Evolutionary conservation across 2,113 vertebrate genomes (phyloP).

Genomic region (Nothoprocta perdicaria): DNA sequence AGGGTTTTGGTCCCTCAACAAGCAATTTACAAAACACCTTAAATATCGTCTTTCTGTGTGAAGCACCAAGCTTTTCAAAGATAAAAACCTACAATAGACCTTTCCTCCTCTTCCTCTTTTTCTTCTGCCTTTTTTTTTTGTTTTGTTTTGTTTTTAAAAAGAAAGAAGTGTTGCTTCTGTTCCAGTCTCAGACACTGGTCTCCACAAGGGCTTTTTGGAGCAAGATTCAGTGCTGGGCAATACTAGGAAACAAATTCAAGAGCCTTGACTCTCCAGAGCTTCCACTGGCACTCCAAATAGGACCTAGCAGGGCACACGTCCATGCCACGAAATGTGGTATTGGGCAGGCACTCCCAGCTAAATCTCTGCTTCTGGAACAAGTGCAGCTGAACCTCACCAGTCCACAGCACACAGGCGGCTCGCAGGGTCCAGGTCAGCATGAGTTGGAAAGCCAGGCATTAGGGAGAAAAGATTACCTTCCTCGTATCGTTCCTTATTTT

Average conservation of each 20-base stretch:
- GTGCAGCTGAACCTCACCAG: fast-evolving
- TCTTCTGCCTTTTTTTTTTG: background rate
- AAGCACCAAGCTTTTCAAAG: background rate
- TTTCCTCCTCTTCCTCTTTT: background rate
- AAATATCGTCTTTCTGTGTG: background rate
- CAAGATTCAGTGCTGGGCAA: background rate
- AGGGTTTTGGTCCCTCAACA: background rate
- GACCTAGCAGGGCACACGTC: fast-evolving
- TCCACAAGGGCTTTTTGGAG: background rate
- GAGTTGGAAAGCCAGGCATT: background rate
- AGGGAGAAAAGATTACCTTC: background rate
- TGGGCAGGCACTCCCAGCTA: background rate
- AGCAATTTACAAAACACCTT: background rate
- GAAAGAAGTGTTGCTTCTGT: too few relatives aligned
- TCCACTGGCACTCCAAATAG: background rate
- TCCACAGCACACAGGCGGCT: background rate
- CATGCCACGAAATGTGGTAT: background rate
- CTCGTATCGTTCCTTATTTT: background rate
- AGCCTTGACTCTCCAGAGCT: background rate
- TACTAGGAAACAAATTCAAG: background rate
- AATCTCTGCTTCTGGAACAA: background rate
- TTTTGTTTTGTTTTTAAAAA: too few relatives aligned
- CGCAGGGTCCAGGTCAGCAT: background rate
- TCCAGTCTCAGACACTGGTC: too few relatives aligned
- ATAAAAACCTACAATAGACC: background rate